Base-by-base conservation (phyloP, 1,140 invertebrate species). In the Agrilus planipennis region DNA sequence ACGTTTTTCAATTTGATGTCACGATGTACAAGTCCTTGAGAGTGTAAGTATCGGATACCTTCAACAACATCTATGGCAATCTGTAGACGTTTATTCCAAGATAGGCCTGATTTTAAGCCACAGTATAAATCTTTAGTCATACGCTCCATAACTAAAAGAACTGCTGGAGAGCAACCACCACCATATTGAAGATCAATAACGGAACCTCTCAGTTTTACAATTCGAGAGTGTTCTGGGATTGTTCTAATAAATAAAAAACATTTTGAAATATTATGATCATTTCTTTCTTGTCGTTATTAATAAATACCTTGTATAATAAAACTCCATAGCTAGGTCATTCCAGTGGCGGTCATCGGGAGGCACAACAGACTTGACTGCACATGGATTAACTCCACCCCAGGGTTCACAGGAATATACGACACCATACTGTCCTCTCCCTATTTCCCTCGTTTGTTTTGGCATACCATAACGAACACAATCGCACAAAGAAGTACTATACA, bases 1-100 rank as follows among this genome's bases (percentile, higher is more conserved):
- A 91, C 87, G 66, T 91, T 91, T 65, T 90, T 90, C 40, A 90
- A 64, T 63, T 92, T 92, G 42, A 93, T 86, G 61, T 92, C 89
- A 41, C 89, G 71, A 61, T 91, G 88, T 7, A 91, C 81, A 2
- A 92, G 69, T 1, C 88, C 88, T 63, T 84, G 78, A 9, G 84
- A 85, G 63, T 93, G 89, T 11, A 93, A 71, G 65, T 86, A 91
- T 20, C 88, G 71, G 54, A 91, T 88, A 9, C 83, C 84, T 57
- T 85, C 78, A 0, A 86, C 72, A 2, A 88, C 88, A 61, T 93
- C 87, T 41, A 86, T 76, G 1, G 85, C 76, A 40, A 93, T 78
- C 57, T 83, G 69, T 55, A 88, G 70, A 50, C 80, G 63, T 27
- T 64, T 57, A 1, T 69, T 42, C 78, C 81, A 86, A n/a, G 70